A percentile compares a stretch with the other conserved stretches of the same genome.
Conservation (phyloP, 2,113 vertebrate genomes). For the Alectura lathami region DNA sequence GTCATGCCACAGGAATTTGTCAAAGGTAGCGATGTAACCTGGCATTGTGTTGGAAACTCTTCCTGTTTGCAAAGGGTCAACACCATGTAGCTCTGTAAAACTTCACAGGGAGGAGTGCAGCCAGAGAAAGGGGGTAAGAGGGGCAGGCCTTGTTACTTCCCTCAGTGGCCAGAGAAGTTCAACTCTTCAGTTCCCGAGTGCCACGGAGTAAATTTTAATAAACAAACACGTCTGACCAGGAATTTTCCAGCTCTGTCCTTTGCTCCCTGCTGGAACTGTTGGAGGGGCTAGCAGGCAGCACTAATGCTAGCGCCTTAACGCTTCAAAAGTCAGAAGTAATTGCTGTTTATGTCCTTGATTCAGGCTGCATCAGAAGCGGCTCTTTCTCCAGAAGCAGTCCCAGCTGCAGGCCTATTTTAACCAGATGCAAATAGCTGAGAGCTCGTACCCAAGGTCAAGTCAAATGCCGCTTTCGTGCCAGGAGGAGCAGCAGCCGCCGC, state of each 20-base stretch:
- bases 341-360: background rate
- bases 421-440: slow-evolving; percentile 98
- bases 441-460: slow-evolving; percentile 76
- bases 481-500: slow-evolving; percentile 39
- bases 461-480: slow-evolving; percentile 72
- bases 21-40: background rate
- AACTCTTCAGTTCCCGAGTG: background rate
- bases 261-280: background rate
- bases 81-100: background rate
- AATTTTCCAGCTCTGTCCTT: fast-evolving
- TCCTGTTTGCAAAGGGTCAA: background rate
- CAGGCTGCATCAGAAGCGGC: slow-evolving; percentile 95
- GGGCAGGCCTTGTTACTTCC: background rate
- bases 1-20: background rate
- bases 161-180: background rate
- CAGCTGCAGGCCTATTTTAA: slow-evolving; percentile 96
- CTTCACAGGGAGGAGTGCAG: background rate
- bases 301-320: background rate
- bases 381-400: slow-evolving; percentile 93
- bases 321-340: background rate
- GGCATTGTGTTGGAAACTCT: background rate
- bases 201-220: background rate
- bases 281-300: background rate
- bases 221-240: fast-evolving
- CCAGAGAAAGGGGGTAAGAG: background rate